These are phyloP conservation scores for Chirona hameri DNA, from an alignment of 2,888 invertebrate genomes.

Conservation along the genomic window DNA sequence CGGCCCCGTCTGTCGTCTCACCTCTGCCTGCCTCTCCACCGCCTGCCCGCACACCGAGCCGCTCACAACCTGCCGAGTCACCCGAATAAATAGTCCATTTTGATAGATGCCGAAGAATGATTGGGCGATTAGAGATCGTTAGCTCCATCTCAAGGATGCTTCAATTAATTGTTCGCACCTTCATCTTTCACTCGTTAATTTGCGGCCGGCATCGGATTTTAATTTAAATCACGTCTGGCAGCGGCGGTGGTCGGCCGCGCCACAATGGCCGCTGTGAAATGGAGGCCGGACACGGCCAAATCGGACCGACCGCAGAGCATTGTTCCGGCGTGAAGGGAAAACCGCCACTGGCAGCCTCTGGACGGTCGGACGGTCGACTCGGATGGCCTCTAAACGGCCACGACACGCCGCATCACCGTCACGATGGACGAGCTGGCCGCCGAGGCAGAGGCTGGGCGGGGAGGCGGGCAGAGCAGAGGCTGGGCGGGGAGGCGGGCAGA, in stretches of 20 bases:
- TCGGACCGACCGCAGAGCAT: neutral
- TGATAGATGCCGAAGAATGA: slow-evolving; percentile 24
- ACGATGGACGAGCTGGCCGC: neutral
- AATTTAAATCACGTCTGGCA: neutral
- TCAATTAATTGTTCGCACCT: slow-evolving; percentile 28
- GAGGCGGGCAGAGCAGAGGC: too few species aligned
- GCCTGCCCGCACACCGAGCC: neutral
- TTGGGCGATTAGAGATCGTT: slow-evolving; percentile 12
- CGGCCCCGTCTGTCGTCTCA: neutral
- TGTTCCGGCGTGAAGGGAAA: neutral
- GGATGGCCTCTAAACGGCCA: neutral
- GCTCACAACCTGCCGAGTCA: neutral
- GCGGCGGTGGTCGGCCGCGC: neutral
- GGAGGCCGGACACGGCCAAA: neutral
- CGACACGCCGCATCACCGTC: neutral
- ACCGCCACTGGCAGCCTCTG: neutral
- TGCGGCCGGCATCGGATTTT: neutral
- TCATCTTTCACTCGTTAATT: slow-evolving; percentile 25
- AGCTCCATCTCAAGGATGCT: slow-evolving; percentile 13
- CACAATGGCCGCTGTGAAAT: slow-evolving; percentile 4
- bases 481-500: too few species aligned
- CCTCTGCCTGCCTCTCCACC: neutral
- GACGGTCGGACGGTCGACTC: neutral
- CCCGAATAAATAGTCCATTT: slow-evolving; percentile 24
- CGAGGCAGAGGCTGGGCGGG: too few species aligned